Percentiles rank a stretch among this genome's conserved stretches.
Conservation (phyloP, 2,113 vertebrate genomes). For the Perca fluviatilis region DNA sequence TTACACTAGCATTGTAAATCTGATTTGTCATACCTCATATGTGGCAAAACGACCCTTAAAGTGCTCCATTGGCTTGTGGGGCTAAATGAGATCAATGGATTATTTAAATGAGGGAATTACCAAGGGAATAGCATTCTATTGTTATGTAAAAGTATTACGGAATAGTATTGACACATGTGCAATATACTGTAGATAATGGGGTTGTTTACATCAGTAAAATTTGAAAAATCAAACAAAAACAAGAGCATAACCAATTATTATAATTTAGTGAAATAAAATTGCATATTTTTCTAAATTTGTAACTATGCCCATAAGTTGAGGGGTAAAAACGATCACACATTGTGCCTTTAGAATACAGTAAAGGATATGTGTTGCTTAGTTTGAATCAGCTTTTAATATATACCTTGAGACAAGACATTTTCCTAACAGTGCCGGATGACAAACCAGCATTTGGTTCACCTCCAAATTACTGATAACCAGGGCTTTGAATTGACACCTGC, state of each 20-base stretch:
- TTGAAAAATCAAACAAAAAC: background rate
- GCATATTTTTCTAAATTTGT: background rate
- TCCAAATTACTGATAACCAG: background rate
- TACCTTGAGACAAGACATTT: background rate
- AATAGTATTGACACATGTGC: background rate
- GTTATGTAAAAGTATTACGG: background rate
- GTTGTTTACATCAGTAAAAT: background rate
- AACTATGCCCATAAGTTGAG: background rate
- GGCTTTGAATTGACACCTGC: no score
- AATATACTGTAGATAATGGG: background rate
- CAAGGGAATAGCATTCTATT: background rate
- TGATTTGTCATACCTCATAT: slow-evolving; percentile 68
- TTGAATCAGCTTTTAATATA: background rate
- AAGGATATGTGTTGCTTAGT: background rate
- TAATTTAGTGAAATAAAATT: background rate
- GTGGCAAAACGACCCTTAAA: slow-evolving; percentile 51
- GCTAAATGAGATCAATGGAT: slow-evolving; percentile 49
- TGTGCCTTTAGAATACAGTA: background rate
- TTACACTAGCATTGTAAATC: slow-evolving; percentile 58
- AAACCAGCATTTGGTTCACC: background rate
- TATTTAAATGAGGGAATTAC: slow-evolving; percentile 26
- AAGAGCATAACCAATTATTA: background rate
- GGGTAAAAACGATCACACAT: background rate
- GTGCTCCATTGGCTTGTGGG: slow-evolving; percentile 25
- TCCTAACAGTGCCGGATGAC: background rate